phyloP scores from a whole-genome alignment of 2,888 invertebrate species.

The Geotrupes spiniger region DNA sequence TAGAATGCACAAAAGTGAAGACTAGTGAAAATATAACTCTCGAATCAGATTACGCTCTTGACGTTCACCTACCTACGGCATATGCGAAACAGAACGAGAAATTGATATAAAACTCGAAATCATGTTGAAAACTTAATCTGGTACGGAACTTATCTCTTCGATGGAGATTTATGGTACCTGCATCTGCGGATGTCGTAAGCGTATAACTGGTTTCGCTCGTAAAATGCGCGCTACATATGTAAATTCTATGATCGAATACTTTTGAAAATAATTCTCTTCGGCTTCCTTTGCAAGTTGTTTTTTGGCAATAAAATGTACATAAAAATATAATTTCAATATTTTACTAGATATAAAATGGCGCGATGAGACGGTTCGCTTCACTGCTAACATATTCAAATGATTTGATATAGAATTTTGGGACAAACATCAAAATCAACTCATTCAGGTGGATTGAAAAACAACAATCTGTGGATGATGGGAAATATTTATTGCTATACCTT shows the following conservation, averaged over 20 bases:
- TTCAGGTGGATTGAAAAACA: no score
- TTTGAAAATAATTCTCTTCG: neutral
- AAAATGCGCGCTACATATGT: neutral
- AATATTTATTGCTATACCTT: no score
- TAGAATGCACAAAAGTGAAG: no score
- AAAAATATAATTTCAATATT: no score
- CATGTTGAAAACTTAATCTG: slow-evolving; percentile 1
- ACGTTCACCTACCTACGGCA: neutral
- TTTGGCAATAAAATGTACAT: no score
- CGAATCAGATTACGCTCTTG: neutral
- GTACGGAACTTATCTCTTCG: neutral
- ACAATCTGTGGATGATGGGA: no score
- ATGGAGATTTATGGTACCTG: neutral
- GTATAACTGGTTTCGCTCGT: neutral
- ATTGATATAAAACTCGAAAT: neutral
- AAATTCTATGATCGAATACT: neutral
- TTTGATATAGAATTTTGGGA: no score
- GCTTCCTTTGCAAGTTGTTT: neutral
- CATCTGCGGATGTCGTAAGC: no score
- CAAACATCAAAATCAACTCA: no score
- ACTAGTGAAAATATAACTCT: neutral
- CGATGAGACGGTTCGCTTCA: no score
- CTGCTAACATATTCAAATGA: no score
- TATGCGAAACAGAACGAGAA: slow-evolving; percentile 1
- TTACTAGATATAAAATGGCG: no score